A percentile compares a stretch with the other conserved stretches of the same genome.
phyloP scores from a whole-genome alignment of 2,797 vertebrate species.

The Brachyrhaphis roseni region DNA sequence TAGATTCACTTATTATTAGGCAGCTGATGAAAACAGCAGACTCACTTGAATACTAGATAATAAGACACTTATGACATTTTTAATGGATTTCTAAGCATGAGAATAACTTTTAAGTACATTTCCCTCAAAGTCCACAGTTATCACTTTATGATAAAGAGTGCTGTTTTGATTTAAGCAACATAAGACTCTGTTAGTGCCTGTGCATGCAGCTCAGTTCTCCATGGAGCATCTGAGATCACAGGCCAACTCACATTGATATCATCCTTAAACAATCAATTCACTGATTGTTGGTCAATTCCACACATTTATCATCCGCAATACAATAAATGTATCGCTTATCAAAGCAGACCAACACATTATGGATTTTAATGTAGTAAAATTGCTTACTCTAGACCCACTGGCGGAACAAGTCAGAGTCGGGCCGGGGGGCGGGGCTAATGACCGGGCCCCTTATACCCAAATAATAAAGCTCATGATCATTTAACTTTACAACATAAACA shows the following conservation, averaged over 20 bases:
- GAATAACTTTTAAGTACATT: background rate
- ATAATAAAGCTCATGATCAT: too few relatives aligned
- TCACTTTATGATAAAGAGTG: background rate
- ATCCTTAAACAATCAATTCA: background rate
- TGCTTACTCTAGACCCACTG: background rate
- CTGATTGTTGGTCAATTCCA: background rate
- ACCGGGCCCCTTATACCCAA: too few relatives aligned
- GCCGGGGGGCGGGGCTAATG: too few relatives aligned
- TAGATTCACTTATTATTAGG: background rate
- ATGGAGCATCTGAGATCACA: background rate
- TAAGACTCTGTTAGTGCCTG: background rate
- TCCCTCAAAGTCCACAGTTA: background rate
- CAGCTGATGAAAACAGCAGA: background rate
- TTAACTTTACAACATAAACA: too few relatives aligned
- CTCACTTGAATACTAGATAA: background rate
- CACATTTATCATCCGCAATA: background rate
- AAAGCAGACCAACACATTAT: background rate
- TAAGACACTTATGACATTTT: background rate
- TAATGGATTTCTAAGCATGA: background rate
- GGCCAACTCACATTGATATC: background rate
- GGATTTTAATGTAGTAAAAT: slow-evolving; percentile 6
- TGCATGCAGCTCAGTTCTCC: background rate
- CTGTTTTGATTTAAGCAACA: background rate
- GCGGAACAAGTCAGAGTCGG: too few relatives aligned
- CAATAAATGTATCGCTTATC: background rate